Percentiles rank a stretch among this genome's conserved stretches.
phyloP scores from a whole-genome alignment of 2,113 vertebrate species.

The Semnornis frantzii region DNA sequence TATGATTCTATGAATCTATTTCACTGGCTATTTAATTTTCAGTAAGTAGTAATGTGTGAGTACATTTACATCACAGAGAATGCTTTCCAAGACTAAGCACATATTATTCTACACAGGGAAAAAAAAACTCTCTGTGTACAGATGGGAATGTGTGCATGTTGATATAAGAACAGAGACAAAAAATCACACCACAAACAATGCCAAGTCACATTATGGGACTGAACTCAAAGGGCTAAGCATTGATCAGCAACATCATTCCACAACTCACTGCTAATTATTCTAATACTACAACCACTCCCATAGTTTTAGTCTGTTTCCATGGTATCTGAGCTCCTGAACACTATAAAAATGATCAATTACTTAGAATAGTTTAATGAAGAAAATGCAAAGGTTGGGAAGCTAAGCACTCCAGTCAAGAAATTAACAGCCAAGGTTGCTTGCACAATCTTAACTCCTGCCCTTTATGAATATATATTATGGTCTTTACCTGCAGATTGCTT shows the following conservation, averaged over 20 bases:
- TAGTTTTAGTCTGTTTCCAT: conserved; percentile 39
- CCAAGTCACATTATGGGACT: background rate
- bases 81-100: background rate
- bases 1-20: background rate
- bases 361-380: conserved; percentile 16
- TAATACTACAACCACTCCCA: background rate
- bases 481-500: background rate
- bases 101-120: background rate
- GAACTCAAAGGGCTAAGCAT: background rate
- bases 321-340: background rate
- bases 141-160: background rate
- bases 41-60: background rate
- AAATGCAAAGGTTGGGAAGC: conserved; percentile 38
- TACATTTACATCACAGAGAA: background rate
- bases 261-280: background rate
- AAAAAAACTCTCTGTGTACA: background rate
- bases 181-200: background rate
- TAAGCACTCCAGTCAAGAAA: conserved; percentile 31
- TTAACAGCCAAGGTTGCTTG: conserved; percentile 13
- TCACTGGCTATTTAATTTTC: background rate
- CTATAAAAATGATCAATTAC: conserved; percentile 44
- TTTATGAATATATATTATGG: conserved; percentile 1
- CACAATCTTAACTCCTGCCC: background rate
- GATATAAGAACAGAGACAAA: background rate
- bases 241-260: conserved; percentile 4